Conservation (phyloP, 2,888 invertebrate genomes). For the Trissoscelio sp. region DNA sequence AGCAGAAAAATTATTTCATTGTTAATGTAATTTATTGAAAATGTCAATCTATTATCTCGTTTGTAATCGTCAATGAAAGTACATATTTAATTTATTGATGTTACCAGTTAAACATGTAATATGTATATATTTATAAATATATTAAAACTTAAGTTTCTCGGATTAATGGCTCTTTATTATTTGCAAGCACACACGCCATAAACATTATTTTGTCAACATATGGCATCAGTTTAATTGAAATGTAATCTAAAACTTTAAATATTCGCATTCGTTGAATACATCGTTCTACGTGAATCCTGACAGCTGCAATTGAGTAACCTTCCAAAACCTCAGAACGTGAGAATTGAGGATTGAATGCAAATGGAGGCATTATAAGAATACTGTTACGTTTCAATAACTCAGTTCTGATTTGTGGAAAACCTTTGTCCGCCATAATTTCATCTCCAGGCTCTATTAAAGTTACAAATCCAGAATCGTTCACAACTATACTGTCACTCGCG, state of each 20-base stretch:
- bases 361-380: slow-evolving; percentile 1
- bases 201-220: background rate
- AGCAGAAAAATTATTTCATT: too few relatives aligned
- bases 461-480: slow-evolving; percentile 46
- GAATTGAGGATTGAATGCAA: background rate
- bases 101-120: too few relatives aligned
- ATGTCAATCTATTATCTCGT: too few relatives aligned
- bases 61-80: too few relatives aligned
- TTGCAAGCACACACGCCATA: background rate
- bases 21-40: too few relatives aligned
- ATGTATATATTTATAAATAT: too few relatives aligned
- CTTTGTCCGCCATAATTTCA: slow-evolving; percentile 27
- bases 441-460: slow-evolving; percentile 8
- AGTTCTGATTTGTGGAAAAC: slow-evolving; percentile 18
- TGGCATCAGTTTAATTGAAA: background rate
- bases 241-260: background rate
- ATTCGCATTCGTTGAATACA: background rate
- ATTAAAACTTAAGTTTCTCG: too few relatives aligned
- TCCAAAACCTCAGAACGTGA: background rate
- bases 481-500: slow-evolving; percentile 70
- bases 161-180: too few relatives aligned
- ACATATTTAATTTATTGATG: too few relatives aligned
- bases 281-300: background rate
- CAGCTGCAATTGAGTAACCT: background rate
- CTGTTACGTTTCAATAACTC: slow-evolving; percentile 26